Conservation (phyloP, 1,140 invertebrate species). For the Neoseiulus cucumeris region DNA sequence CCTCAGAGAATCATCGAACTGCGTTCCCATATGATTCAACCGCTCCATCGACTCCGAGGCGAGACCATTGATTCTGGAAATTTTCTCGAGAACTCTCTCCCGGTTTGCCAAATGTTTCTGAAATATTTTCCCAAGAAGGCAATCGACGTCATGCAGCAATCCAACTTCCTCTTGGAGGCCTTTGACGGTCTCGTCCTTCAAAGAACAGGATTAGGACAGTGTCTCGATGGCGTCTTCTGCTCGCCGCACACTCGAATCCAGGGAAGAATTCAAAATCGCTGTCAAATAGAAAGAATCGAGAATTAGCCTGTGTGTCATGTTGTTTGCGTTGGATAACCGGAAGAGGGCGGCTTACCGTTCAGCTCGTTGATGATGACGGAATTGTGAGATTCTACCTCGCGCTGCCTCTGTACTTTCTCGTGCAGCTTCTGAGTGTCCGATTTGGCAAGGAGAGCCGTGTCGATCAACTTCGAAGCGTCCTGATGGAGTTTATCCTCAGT, state of each 20-base stretch:
- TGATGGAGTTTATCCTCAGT: slow-evolving; percentile 3
- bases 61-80: too few species aligned
- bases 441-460: background rate
- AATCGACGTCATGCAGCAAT: too few species aligned
- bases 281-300: background rate
- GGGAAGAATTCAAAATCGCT: background rate
- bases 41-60: too few species aligned
- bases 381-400: background rate
- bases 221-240: background rate
- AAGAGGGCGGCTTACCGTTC: background rate
- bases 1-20: too few species aligned
- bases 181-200: too few species aligned
- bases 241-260: background rate
- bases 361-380: background rate
- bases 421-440: background rate
- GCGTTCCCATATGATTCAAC: too few species aligned
- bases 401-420: background rate
- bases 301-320: background rate
- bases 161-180: too few species aligned
- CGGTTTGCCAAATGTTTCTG: too few species aligned
- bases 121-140: too few species aligned
- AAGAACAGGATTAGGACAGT: background rate
- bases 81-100: too few species aligned
- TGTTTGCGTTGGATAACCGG: background rate
- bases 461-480: background rate